Conservation (phyloP, 1,140 invertebrate genomes). For the Piezodorus guildinii region DNA sequence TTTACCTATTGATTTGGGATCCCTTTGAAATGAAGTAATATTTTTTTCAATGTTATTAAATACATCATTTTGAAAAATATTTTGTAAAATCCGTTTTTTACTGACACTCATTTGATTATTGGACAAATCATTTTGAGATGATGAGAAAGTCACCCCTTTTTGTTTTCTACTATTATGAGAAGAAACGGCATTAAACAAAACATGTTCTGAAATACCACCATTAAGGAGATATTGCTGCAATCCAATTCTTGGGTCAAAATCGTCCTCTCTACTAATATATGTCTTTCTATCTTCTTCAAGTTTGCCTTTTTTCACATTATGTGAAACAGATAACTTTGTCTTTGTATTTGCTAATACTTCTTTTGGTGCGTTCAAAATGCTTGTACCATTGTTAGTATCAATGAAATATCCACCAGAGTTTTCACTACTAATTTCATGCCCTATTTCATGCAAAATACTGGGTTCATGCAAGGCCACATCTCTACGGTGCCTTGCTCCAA, state of each 20-base stretch:
- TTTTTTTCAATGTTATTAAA: too few species aligned
- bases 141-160: too few species aligned
- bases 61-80: too few species aligned
- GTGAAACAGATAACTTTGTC: not conserved
- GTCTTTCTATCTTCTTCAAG: constrained; percentile 17
- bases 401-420: not conserved
- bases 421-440: constrained; percentile 28
- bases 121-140: too few species aligned
- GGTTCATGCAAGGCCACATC: constrained; percentile 48
- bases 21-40: too few species aligned
- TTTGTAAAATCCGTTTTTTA: too few species aligned
- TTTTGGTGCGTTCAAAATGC: too few species aligned
- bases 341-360: not conserved
- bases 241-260: not conserved
- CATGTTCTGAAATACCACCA: not conserved
- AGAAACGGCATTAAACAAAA: not conserved
- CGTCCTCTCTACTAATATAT: not conserved
- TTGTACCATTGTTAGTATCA: not conserved
- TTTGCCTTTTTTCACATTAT: constrained; percentile 1
- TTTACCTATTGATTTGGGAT: too few species aligned
- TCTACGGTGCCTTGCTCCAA: constrained; percentile 41
- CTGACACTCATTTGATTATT: too few species aligned
- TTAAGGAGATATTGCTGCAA: not conserved
- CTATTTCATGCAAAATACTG: constrained; percentile 23
- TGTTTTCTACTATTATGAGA: too few species aligned